phyloP scores from a whole-genome alignment of 1,140 invertebrate species.

The Popillia japonica region DNA sequence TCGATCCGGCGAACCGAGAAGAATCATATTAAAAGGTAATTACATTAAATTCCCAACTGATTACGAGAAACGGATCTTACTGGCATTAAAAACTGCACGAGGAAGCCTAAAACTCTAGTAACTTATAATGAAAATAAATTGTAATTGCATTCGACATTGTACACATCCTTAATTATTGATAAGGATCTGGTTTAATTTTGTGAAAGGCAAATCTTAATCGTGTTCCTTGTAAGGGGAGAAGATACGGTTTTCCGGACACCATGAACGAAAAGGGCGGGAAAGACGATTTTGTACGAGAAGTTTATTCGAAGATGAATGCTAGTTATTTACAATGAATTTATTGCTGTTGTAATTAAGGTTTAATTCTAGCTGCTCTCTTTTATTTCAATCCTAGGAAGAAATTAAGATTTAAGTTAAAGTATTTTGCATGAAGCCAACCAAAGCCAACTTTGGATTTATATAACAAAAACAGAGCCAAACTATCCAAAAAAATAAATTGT shows the following conservation, averaged over 20 bases:
- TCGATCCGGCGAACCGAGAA: conserved; percentile 10
- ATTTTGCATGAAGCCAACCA: too few relatives aligned
- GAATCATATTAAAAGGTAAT: conserved; percentile 30
- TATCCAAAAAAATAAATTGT: too few relatives aligned
- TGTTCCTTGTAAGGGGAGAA: background rate
- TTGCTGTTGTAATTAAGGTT: too few relatives aligned
- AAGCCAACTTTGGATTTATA: too few relatives aligned
- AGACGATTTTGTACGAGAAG: too few relatives aligned
- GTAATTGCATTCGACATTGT: background rate
- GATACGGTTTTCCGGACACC: background rate
- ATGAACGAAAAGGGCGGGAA: too few relatives aligned
- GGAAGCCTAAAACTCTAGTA: background rate
- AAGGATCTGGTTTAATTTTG: background rate
- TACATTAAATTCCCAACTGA: conserved; percentile 34
- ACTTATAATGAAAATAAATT: background rate
- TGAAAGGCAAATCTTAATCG: background rate
- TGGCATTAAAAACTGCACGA: conserved; percentile 7
- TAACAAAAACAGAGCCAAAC: too few relatives aligned
- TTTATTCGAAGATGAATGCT: too few relatives aligned
- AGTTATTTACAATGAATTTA: too few relatives aligned
- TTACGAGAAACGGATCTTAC: background rate
- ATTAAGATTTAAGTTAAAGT: too few relatives aligned
- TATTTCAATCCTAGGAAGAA: too few relatives aligned
- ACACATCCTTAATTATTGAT: background rate
- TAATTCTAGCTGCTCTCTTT: too few relatives aligned